Percentiles rank a stretch among this genome's conserved stretches.
Conservation (phyloP, 2,888 invertebrate genomes). For the Nezara viridula region DNA sequence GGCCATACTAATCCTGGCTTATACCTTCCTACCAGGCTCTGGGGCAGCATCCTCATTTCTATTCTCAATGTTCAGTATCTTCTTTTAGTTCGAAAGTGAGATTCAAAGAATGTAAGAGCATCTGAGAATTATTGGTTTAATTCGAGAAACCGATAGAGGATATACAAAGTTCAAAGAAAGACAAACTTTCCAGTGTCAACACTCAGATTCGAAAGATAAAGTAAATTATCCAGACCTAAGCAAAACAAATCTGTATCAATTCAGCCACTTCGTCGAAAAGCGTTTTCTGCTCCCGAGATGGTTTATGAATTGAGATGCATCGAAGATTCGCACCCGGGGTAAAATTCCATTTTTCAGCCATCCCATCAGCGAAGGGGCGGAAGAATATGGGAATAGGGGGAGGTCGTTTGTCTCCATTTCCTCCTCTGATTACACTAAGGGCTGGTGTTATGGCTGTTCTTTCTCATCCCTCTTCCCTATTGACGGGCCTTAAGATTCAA, state of each 20-base stretch:
- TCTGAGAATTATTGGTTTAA: too few relatives aligned
- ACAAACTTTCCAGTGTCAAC: not conserved
- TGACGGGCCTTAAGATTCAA: not conserved
- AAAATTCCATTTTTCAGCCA: slow-evolving; percentile 29
- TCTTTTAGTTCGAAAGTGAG: not conserved
- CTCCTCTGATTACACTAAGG: slow-evolving; percentile 44
- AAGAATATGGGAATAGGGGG: slow-evolving; percentile 3
- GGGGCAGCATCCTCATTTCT: not conserved
- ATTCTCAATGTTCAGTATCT: not conserved
- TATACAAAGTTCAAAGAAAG: not conserved
- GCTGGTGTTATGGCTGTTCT: slow-evolving; percentile 39
- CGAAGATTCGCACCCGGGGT: slow-evolving; percentile 1
- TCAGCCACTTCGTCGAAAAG: not conserved
- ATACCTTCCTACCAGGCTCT: not conserved
- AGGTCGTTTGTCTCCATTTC: slow-evolving; percentile 48
- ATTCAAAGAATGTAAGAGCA: not conserved
- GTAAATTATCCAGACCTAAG: not conserved
- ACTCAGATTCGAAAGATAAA: not conserved
- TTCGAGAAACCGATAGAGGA: too few relatives aligned
- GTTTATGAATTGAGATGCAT: slow-evolving; percentile 11
- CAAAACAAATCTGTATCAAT: slow-evolving; percentile 1
- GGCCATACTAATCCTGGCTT: not conserved
- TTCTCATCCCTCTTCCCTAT: slow-evolving; percentile 24
- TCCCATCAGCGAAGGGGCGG: not conserved
- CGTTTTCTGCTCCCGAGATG: not conserved